These are phyloP conservation scores for Tapirus indicus DNA, from an alignment of 2,797 vertebrate species.

Conservation along the genomic window DNA sequence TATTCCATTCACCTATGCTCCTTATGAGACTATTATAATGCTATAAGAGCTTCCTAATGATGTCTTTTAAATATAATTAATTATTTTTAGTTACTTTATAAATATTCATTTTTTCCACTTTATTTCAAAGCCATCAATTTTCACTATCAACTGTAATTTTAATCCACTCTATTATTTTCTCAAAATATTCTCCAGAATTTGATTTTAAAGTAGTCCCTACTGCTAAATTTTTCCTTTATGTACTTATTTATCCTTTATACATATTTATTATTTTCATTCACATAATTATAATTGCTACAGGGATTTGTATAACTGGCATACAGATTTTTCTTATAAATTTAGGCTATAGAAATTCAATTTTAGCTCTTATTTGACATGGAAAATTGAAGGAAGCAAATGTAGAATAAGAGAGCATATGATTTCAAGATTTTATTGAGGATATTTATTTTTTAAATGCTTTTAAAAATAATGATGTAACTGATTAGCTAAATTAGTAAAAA, in stretches of 20 bases:
- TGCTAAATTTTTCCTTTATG: slow-evolving; percentile 58
- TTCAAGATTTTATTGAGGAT: slow-evolving; percentile 53
- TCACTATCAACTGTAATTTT: slow-evolving; percentile 80
- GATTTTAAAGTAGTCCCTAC: slow-evolving; percentile 75
- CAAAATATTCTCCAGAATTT: slow-evolving; percentile 71
- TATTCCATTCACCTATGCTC: slow-evolving; percentile 56
- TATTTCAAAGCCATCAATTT: slow-evolving; percentile 73
- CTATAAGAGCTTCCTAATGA: slow-evolving; percentile 73
- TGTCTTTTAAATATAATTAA: slow-evolving; percentile 81
- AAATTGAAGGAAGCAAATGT: slow-evolving; percentile 60
- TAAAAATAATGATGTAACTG: slow-evolving; percentile 49
- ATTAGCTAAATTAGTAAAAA: slow-evolving; percentile 58
- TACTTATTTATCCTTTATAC: slow-evolving; percentile 77
- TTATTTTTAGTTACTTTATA: slow-evolving; percentile 77
- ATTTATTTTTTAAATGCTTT: slow-evolving; percentile 59
- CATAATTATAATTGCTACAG: slow-evolving; percentile 77
- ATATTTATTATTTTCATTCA: slow-evolving; percentile 80
- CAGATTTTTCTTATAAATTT: slow-evolving; percentile 70
- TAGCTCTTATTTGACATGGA: slow-evolving; percentile 69
- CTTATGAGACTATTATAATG: slow-evolving; percentile 68
- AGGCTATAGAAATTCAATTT: slow-evolving; percentile 53
- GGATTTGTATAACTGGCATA: slow-evolving; percentile 71
- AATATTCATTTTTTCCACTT: slow-evolving; percentile 75
- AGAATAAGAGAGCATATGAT: slow-evolving; percentile 27
- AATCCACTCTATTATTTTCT: slow-evolving; percentile 71